Evolutionary conservation across 2,888 invertebrate genomes (phyloP), one percentile per base, ranked within the genome.

Genomic region (Drosophila recens): DNA sequence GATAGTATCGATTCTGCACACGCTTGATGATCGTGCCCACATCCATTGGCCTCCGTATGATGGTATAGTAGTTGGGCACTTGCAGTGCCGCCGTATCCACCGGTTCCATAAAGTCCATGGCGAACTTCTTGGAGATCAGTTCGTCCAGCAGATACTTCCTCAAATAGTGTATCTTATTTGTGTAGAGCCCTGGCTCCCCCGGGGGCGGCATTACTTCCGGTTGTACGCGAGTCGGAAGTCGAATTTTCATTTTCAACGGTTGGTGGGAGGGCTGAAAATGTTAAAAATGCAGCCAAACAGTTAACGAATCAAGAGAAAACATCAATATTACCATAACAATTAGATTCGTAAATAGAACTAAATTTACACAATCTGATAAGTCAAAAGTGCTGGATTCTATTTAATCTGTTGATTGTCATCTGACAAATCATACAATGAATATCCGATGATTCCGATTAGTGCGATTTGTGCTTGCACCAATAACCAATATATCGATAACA

Each of bases 111-210:
- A 79, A 79, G 43, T 65, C 62, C 59, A 67, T 27, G 27, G 75
- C 67, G 5, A 72, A 79, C 54, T 75, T 79, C 56, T 75, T 79
- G 0, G 63, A 56, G 2, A 34, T 13, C 53, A 79, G 15, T 27
- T 75, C 75, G 40, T 79, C 79, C 27, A 79, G 51, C 49, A 79
- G 33, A 34, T 72, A 69, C 59, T 79, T 79, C 2, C 69, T 3
- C 45, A 79, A 23, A 8, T 69, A 79, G 20, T 79, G 79, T n/a
- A 79, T 66, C 34, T 72, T 75, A 10, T 79, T 79, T 0, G 79
- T 79, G 46, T 79, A 79, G 20, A 11, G 0, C 53, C 78, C 59
- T 10, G 15, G 10, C 0, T 66, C 30, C 5, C 43, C 52, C 2
- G 57, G 17, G 8, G 13, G n/a, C 2, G 75, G 79, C 17, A 52